phyloP scores from a whole-genome alignment of 1,140 invertebrate species.

The Drosophila lacertosa region DNA sequence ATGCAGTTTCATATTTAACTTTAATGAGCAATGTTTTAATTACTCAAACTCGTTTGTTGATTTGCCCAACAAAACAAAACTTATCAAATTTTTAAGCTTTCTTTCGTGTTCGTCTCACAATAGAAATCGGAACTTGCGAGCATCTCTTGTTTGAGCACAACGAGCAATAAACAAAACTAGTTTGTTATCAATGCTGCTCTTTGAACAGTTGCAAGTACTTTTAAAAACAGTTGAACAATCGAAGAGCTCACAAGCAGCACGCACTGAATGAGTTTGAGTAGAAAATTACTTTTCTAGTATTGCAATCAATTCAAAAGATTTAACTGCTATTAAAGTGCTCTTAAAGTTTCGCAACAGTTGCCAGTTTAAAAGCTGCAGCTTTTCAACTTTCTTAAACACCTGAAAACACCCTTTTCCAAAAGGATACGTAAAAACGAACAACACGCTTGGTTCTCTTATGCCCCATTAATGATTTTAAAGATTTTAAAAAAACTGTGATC shows the following conservation, averaged over 20 bases:
- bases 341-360: neutral
- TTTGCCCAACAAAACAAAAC: too few relatives aligned
- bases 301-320: constrained; percentile 1
- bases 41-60: too few relatives aligned
- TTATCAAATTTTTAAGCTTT: too few relatives aligned
- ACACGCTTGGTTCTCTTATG: too few relatives aligned
- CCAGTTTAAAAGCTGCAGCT: neutral
- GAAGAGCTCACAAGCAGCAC: neutral
- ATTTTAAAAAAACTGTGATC: too few relatives aligned
- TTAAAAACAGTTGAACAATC: neutral
- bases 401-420: neutral
- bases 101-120: too few relatives aligned
- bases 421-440: neutral
- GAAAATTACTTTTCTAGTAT: neutral
- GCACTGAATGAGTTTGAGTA: neutral
- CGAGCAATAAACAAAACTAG: neutral
- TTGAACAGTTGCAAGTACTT: neutral
- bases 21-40: too few relatives aligned
- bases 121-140: too few relatives aligned
- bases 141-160: too few relatives aligned
- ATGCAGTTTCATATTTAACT: too few relatives aligned
- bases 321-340: neutral
- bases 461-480: too few relatives aligned
- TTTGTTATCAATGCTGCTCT: neutral
- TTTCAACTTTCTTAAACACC: neutral